Conservation (phyloP, 2,888 invertebrate genomes). For the Ennomos fuscantarius region DNA sequence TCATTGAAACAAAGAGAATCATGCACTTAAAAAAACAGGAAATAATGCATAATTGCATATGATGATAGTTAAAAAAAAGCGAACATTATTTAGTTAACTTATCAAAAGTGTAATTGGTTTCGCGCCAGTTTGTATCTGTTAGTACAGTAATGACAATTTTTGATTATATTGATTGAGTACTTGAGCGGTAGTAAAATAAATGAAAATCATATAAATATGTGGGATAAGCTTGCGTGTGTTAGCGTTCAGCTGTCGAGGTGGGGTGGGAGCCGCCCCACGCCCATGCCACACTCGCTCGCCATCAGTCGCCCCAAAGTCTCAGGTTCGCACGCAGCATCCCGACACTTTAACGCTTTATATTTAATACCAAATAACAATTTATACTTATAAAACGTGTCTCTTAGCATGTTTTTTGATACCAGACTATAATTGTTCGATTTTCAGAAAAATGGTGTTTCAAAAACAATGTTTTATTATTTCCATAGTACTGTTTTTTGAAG, state of each 20-base stretch:
- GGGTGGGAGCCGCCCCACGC: constrained; percentile 57
- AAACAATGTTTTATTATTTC: constrained; percentile 46
- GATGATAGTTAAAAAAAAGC: not conserved
- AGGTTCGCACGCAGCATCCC: constrained; percentile 81
- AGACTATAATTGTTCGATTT: constrained; percentile 1
- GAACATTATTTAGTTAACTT: not conserved
- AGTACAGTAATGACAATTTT: not conserved
- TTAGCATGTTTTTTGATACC: constrained; percentile 14
- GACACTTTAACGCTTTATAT: constrained; percentile 52
- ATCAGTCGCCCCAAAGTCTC: constrained; percentile 82
- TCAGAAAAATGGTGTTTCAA: constrained; percentile 49
- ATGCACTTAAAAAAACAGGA: too few species aligned
- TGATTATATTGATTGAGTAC: not conserved
- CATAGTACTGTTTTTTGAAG: constrained; percentile 65
- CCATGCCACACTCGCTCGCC: constrained; percentile 68
- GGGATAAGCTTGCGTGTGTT: constrained; percentile 49
- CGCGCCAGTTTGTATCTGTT: not conserved
- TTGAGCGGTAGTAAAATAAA: constrained; percentile 17
- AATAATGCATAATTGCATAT: not conserved
- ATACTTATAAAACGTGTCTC: constrained; percentile 33
- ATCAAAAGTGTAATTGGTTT: not conserved
- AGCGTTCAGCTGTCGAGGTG: constrained; percentile 44
- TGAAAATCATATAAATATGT: constrained; percentile 26
- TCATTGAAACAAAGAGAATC: constrained; percentile 15
- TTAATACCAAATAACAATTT: constrained; percentile 32